Percentiles rank a stretch among this genome's conserved stretches.
phyloP scores from a whole-genome alignment of 2,113 vertebrate species.

The Xerus inauris region DNA sequence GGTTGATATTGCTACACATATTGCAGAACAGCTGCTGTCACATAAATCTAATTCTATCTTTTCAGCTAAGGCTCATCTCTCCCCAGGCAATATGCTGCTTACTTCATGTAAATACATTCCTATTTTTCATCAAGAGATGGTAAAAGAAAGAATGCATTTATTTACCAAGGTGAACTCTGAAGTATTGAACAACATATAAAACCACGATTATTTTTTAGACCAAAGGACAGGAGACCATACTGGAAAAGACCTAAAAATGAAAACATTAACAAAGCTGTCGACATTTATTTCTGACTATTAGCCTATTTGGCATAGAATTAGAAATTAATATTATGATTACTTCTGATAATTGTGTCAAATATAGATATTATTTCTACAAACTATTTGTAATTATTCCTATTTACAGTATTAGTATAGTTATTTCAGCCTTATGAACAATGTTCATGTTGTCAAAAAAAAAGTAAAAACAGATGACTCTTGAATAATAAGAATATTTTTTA shows the following conservation, averaged over 20 bases:
- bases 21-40: conserved; percentile 54
- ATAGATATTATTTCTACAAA: neutral
- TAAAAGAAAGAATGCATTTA: conserved; percentile 23
- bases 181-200: conserved; percentile 16
- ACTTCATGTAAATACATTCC: conserved; percentile 53
- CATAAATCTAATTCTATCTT: conserved; percentile 51
- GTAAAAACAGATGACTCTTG: conserved; percentile 37
- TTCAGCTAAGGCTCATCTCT: conserved; percentile 49
- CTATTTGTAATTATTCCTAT: conserved; percentile 12
- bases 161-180: conserved; percentile 47
- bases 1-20: conserved; percentile 44
- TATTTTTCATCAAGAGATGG: neutral
- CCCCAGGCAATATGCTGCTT: conserved; percentile 51
- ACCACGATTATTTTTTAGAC: conserved; percentile 23
- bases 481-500: conserved; percentile 35
- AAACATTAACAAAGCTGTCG: neutral
- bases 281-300: conserved; percentile 25
- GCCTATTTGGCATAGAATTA: conserved; percentile 34
- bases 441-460: neutral
- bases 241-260: conserved; percentile 25
- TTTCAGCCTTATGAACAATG: conserved; percentile 35
- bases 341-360: neutral
- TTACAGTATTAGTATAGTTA: conserved; percentile 38
- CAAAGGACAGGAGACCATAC: neutral
- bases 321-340: conserved; percentile 35